Evolutionary conservation across 2,797 vertebrate species (phyloP).

Genomic region (Margarornis squamiger): DNA sequence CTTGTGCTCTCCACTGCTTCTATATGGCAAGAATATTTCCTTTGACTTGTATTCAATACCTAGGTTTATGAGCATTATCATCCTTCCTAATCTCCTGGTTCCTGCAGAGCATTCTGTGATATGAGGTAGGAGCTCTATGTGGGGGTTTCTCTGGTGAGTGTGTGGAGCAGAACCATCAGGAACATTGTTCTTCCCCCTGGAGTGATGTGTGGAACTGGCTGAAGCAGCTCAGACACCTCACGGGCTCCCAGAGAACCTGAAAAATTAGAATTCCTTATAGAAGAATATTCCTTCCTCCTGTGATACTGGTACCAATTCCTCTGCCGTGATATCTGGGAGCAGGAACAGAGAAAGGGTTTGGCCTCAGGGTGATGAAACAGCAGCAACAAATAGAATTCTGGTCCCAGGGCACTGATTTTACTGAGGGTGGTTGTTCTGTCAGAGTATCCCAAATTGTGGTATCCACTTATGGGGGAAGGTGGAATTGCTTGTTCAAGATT

Average conservation of each 20-base stretch:
- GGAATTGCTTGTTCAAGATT: background rate
- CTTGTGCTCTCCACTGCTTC: background rate
- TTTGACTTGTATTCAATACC: slow-evolving; percentile 1
- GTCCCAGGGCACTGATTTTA: background rate
- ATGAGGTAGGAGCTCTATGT: background rate
- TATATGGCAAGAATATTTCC: background rate
- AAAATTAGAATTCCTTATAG: background rate
- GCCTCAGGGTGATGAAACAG: background rate
- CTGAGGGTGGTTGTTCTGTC: background rate
- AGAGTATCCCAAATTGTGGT: background rate
- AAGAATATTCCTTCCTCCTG: background rate
- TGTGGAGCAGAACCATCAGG: background rate
- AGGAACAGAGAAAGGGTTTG: background rate
- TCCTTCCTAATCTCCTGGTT: background rate
- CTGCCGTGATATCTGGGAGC: background rate
- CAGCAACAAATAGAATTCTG: background rate
- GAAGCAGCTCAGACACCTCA: background rate
- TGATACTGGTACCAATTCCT: background rate
- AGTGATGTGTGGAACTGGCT: background rate
- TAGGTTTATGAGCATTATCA: slow-evolving; percentile 9
- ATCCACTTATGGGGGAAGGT: background rate
- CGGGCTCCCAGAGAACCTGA: background rate
- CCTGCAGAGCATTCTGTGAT: background rate
- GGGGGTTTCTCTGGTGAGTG: background rate
- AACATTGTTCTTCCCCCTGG: background rate